Evolutionary conservation across 2,888 invertebrate genomes (phyloP), one percentile per base, ranked within the genome.

Genomic region (Xestia ashworthii): DNA sequence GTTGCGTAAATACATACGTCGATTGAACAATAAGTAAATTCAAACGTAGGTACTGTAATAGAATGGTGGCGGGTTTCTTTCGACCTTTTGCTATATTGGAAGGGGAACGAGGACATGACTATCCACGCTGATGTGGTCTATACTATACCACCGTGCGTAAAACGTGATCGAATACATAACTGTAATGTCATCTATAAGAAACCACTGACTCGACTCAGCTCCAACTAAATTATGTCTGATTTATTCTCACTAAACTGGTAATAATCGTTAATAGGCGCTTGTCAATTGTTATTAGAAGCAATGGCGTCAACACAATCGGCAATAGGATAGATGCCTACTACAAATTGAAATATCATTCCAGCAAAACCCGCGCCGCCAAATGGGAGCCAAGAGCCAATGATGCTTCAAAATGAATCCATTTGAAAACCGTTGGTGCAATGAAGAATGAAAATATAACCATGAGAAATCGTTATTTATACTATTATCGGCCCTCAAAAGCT

Each of bases 11-110:
- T 76, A 41, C 60, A 67, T 78, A 71, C 58, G 65, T 70, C 78
- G 64, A 76, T 73, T 38, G 48, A 85, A 80, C 73, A 85, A 87
- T 78, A 74, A 81, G 72, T 80, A 73, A 80, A 82, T 77, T 80
- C 75, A 77, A 78, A 81, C 85, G 44, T 74, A 62, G 38, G 46
- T 67, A 71, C 65, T 62, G 73, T 62, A 74, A 66, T 79, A 82
- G 79, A 83, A 85, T 76, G 76, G 78, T 65, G 70, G 74, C 80
- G 70, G 74, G 81, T 87, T 84, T 81, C 87, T 80, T 85, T 82
- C 78, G 85, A 89, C 87, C 83, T 89, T 88, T 88, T 82, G 82
- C 88, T 86, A 82, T 84, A 85, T 82, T 87, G 79, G 84, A 90
- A 87, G 81, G 83, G 78, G 88, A 83, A 88, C 84, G 84, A 90